Base-by-base conservation (phyloP, 2,797 vertebrate genomes). In the Limosa lapponica region DNA sequence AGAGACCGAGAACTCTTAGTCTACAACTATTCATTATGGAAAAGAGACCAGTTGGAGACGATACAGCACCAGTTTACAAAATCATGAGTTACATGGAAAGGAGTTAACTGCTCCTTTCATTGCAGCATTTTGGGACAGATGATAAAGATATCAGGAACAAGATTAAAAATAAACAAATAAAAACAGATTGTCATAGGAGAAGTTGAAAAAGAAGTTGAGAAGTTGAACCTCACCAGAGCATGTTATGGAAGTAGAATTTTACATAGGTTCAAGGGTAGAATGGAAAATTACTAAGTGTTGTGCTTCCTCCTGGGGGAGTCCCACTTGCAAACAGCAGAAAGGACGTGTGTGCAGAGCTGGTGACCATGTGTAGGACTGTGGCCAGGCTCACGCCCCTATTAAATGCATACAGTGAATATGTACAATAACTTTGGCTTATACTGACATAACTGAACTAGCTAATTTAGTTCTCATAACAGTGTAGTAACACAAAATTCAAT, bases 311-410 rank as follows among this genome's bases (percentile, higher is more conserved):
- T 74, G 18, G 11, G 28, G 13, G 13, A 61, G 7, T 41, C 32
- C 6, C 0, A 7, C 23, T 51, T 41, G 20, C 8, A 20, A 30
- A 13, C 22, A 71, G 55, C 41, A 41, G 65, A 37, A 80, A 41
- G 55, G 57, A 61, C 0, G 0, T 27, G 14, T 0, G 0, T 28
- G 36, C 43, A 55, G 39, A 65, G 51, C 18, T 84, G 66, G 36
- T 65, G 44, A 16, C 32, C 23, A 17, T 3, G 6, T 13, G 52
- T 46, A 83, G 65, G 30, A 36, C n/a, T 28, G 11, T 61, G 36
- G 27, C 34, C 39, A 74, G 43, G 44, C 49, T 83, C 61, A n/a
- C 0, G 2, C 8, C 23, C 78, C 37, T 67, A 4, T 34, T 82
- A 32, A 83, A 15, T 34, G 57, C 15, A 5, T 20, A 23, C 14